Base-by-base conservation (phyloP, 2,888 invertebrate genomes). In the Ectemnius cavifrons region DNA sequence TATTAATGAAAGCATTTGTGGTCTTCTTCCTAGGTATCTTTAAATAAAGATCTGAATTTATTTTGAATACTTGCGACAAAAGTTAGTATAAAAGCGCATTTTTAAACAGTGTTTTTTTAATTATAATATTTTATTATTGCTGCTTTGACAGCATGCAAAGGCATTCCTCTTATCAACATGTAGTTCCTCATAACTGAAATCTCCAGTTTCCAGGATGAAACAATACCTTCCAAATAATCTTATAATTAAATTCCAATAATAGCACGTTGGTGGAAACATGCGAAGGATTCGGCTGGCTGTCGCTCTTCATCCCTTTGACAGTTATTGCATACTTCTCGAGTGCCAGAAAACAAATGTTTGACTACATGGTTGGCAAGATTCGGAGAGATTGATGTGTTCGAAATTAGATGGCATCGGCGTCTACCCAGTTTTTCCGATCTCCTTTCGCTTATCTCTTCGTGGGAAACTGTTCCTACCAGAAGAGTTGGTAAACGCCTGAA, bases 161-260 rank as follows among this genome's bases (percentile, higher is more conserved):
- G 59, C 27, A 37, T 59, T 67, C 52, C 63, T 27, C 45, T 6
- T n/a, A 18, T 49, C 52, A 14, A 6, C 64, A n/a, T 8, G 14
- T 2, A 16, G 16, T 1, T 45, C 20, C 60, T n/a, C n/a, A 14
- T 45, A n/a, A 66, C 68, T 65, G 71, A 61, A 68, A 64, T 74
- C 82, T 80, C 64, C 67, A 71, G 74, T 82, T 73, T 73, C 73
- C 71, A 47, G 69, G 58, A 58, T 65, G 59, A 67, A 46, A 69
- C 73, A 75, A 80, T 85, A 84, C 83, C 82, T 78, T 69, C n/a
- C 63, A 66, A 71, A 79, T 85, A 85, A 86, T 84, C 79, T 82
- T 84, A 80, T 82, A 85, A 87, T 87, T 85, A 87, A 87, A 85
- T 78, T 76, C 69, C 71, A 63, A 73, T 81, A 84, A 85, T 79